These are phyloP conservation scores for Pachypanchax playfairii DNA, from an alignment of 2,113 vertebrate species.

Conservation along the genomic window DNA sequence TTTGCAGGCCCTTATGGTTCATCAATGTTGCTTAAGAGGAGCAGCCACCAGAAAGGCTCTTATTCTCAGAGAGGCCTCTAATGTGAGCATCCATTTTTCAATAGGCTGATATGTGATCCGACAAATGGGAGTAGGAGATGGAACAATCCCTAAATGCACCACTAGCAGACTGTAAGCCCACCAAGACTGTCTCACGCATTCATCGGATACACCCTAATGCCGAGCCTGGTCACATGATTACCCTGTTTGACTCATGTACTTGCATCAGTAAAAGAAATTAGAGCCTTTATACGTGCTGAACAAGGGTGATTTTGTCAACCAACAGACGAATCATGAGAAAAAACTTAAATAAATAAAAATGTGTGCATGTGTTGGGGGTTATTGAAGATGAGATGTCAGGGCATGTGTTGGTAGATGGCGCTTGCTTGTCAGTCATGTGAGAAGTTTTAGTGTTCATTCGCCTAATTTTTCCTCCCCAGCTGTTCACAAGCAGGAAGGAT, in stretches of 20 bases:
- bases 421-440: constrained; percentile 59
- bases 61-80: constrained; percentile 15
- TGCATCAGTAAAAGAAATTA: constrained; percentile 4
- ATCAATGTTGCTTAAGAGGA: background rate
- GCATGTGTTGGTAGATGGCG: constrained; percentile 2
- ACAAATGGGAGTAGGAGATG: constrained; percentile 44
- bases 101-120: constrained; percentile 64
- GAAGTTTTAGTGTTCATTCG: constrained; percentile 55
- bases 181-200: constrained; percentile 34
- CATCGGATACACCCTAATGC: constrained; percentile 31
- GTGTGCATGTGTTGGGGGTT: background rate
- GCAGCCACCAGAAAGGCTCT: constrained; percentile 21
- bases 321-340: constrained; percentile 13
- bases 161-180: constrained; percentile 44
- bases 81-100: constrained; percentile 63
- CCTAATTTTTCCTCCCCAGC: constrained; percentile 37
- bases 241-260: constrained; percentile 15
- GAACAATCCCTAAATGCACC: constrained; percentile 61
- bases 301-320: constrained; percentile 1
- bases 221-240: constrained; percentile 42
- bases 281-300: constrained; percentile 9
- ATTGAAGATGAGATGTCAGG: constrained; percentile 26
- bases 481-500: constrained; percentile 19
- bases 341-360: constrained; percentile 3
- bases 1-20: background rate